phyloP scores from a whole-genome alignment of 1,140 invertebrate species.

The Nephotettix cincticeps region DNA sequence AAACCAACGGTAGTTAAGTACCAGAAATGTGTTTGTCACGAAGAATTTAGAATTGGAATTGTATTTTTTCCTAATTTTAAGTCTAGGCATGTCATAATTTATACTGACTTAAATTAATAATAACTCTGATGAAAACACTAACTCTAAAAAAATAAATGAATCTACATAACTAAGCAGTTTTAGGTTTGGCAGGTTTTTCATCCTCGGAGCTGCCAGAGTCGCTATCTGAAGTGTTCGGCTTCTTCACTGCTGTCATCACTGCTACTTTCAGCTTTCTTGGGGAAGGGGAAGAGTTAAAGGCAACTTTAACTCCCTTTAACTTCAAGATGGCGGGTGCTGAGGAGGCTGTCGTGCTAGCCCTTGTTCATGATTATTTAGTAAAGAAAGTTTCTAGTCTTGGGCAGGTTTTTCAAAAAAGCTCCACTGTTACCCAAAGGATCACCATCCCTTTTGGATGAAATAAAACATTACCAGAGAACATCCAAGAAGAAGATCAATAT shows the following conservation, averaged over 20 bases:
- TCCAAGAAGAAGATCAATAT: slow-evolving; percentile 9
- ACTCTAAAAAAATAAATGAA: no score
- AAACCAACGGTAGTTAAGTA: no score
- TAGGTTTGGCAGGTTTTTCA: not conserved
- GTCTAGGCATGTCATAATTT: no score
- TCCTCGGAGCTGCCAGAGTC: slow-evolving; percentile 23
- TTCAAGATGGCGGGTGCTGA: not conserved
- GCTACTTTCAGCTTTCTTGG: not conserved
- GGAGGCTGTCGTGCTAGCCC: not conserved
- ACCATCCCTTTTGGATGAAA: not conserved
- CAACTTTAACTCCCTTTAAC: not conserved
- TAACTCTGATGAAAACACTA: no score
- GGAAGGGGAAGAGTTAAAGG: no score
- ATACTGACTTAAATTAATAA: no score
- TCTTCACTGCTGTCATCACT: slow-evolving; percentile 4
- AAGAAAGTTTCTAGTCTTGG: not conserved
- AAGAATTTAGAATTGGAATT: no score
- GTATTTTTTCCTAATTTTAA: no score
- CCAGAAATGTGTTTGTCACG: no score
- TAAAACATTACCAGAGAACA: not conserved
- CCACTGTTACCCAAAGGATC: not conserved
- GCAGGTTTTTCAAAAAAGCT: not conserved
- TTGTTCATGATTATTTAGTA: not conserved
- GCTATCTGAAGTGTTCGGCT: slow-evolving; percentile 29
- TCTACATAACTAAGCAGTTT: no score